Base-by-base conservation (phyloP, 2,113 vertebrate genomes). In the Solea senegalensis region DNA sequence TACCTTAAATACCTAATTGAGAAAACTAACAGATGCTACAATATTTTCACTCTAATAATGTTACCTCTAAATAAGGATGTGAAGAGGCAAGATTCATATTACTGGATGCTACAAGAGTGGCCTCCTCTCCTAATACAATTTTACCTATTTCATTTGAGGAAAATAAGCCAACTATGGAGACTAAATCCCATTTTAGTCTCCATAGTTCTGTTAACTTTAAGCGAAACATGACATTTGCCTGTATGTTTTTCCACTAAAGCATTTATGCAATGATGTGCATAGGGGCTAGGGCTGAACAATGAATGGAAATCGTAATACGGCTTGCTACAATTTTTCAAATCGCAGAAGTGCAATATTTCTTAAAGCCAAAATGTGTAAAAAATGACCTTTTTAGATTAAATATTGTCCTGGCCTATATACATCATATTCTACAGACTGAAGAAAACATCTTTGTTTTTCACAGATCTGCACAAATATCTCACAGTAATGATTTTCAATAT, bases 11-110 rank as follows among this genome's bases (percentile, higher is more conserved):
- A n/a, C n/a, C 61, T 26, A 12, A 51, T 2, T 62, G 43, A 55
- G 12, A 58, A 52, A 54, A 43, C 3, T 26, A 69, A 28, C 57
- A 60, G 59, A 21, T n/a, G 50, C 13, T 54, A 50, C 43, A 3
- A 61, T n/a, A 48, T 26, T 49, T 61, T 54, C 49, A 76, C 48
- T 12, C 12, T 45, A n/a, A n/a, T n/a, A 10, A 65, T 15, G 26
- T 28, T 11, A 45, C 68, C 52, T 72, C 41, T 46, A 54, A 61
- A 71, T 34, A 54, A 10, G 0, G 1, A 57, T 59, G 2, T 50
- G n/a, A 21, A 43, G 15, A 61, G n/a, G 64, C 52, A 53, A 53
- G 34, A 9, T 16, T 49, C 27, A n/a, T n/a, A n/a, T n/a, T n/a
- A n/a, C n/a, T n/a, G n/a, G 28, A 53, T 55, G 7, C 46, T 44